Percentiles rank a stretch among this genome's conserved stretches.
Evolutionary conservation across 2,113 vertebrate genomes (phyloP).

Genomic region (Pholis gunnellus): DNA sequence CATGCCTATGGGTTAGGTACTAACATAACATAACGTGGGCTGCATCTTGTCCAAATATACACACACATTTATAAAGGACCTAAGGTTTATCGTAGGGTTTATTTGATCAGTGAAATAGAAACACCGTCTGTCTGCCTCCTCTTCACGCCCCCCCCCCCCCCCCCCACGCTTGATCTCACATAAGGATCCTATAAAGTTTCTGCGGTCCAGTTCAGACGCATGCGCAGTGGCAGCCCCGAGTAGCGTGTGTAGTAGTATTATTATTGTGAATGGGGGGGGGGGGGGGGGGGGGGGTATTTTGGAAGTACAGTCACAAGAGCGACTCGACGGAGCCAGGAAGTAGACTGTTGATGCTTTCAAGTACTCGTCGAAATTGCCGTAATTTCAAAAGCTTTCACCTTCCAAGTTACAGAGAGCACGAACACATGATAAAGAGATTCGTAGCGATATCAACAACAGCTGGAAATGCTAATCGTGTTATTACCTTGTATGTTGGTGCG

Average conservation of each 20-base stretch:
- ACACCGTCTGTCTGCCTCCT: not conserved
- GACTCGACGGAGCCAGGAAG: constrained; percentile 83
- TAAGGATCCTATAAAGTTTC: constrained; percentile 73
- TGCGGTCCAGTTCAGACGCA: constrained; percentile 47
- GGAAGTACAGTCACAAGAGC: constrained; percentile 79
- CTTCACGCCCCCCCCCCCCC: not conserved
- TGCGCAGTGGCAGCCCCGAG: constrained; percentile 56
- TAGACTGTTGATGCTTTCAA: constrained; percentile 75
- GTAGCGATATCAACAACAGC: not conserved
- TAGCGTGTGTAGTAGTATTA: constrained; percentile 74
- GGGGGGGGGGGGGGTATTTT: constrained; percentile 73
- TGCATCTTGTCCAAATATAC: not conserved
- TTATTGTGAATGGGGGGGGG: constrained; percentile 76
- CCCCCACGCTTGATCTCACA: constrained; percentile 49
- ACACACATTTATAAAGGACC: constrained; percentile 1
- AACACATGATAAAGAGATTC: not conserved
- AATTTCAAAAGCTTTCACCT: not conserved
- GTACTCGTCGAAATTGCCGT: constrained; percentile 44
- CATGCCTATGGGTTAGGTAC: not conserved
- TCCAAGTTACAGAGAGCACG: not conserved
- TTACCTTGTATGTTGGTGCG: not conserved
- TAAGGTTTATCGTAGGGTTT: not conserved
- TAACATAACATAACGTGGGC: not conserved
- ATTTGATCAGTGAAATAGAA: constrained; percentile 15
- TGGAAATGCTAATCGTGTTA: not conserved